Base-by-base conservation (phyloP, 1,140 invertebrate genomes). In the Bombus superbus region DNA sequence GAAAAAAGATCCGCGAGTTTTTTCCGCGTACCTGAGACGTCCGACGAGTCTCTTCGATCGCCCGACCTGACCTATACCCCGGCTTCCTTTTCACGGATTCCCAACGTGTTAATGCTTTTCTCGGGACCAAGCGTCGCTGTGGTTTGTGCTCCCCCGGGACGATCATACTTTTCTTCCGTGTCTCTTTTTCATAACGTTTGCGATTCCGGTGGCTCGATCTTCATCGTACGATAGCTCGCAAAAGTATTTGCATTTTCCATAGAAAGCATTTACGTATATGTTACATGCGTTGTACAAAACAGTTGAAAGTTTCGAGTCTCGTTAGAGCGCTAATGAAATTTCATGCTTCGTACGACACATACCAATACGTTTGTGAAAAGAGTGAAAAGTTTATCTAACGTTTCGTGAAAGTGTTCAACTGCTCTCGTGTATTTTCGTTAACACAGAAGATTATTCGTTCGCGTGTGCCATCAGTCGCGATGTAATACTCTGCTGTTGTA, bases 1-100 rank as follows among this genome's bases (percentile, higher is more conserved):
- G 57, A 80, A 85, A 85, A 85, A 68, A 79, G 68, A 85, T 85
- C 83, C 83, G 32, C 32, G 71, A 77, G 75, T 35, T 79, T 84
- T 66, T 69, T 22, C 40, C 13, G 32, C 53, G n/a, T n/a, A 59
- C 73, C 32, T 76, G 59, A 53, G 72, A 47, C 77, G 75, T 64
- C 40, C 59, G 28, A 80, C 82, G 10, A n/a, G 59, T n/a, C 59
- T 15, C 66, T 40, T 47, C 82, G 82, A 84, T 83, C 81, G 81
- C 0, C 5, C 40, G 44, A 25, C 57, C 32, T 2, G 11, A 18
- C 40, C 28, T 11, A 22, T 5, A 4, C 32, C 9, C 3, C 4
- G 2, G 42, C 22, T 74, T 38, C 53, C 57, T 22, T 78, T 59
- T 35, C 64, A 28, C 38, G 4, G 62, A 47, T 53, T 66, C 53